These are phyloP conservation scores for Poeciliopsis presidionis DNA, from an alignment of 2,797 vertebrate species.

Conservation along the genomic window DNA sequence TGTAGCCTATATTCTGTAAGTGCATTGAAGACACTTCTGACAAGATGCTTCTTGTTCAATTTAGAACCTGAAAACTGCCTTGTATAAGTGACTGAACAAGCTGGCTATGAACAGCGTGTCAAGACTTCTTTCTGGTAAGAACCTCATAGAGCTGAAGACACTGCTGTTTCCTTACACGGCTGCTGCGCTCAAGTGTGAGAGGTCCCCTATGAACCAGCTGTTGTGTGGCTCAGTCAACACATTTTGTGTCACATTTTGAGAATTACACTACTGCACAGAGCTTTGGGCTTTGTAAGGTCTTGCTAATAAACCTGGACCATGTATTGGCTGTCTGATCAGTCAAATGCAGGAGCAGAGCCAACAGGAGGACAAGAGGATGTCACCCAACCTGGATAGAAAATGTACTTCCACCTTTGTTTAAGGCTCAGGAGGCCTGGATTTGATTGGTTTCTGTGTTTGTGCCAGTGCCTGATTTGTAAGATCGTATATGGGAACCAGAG, in stretches of 20 bases:
- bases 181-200: constrained; percentile 86
- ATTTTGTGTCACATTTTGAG: constrained; percentile 90
- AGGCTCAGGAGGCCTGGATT: constrained; percentile 83
- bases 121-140: constrained; percentile 84
- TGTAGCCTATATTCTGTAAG: constrained; percentile 62
- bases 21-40: constrained; percentile 82
- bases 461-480: constrained; percentile 74
- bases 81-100: constrained; percentile 88
- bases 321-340: constrained; percentile 93
- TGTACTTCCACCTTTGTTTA: constrained; percentile 91
- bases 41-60: constrained; percentile 84
- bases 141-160: constrained; percentile 85
- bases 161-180: constrained; percentile 85
- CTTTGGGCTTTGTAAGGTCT: constrained; percentile 89
- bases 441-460: constrained; percentile 82
- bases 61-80: constrained; percentile 89
- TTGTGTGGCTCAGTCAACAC: constrained; percentile 95
- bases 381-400: constrained; percentile 85
- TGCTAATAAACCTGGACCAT: constrained; percentile 95
- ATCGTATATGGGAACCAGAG: constrained; percentile 50
- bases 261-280: constrained; percentile 90
- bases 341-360: constrained; percentile 88
- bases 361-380: constrained; percentile 87
- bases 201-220: constrained; percentile 88
- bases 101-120: constrained; percentile 84